Evolutionary conservation across 2,888 invertebrate species (phyloP).

Genomic region (Empis stercorea): DNA sequence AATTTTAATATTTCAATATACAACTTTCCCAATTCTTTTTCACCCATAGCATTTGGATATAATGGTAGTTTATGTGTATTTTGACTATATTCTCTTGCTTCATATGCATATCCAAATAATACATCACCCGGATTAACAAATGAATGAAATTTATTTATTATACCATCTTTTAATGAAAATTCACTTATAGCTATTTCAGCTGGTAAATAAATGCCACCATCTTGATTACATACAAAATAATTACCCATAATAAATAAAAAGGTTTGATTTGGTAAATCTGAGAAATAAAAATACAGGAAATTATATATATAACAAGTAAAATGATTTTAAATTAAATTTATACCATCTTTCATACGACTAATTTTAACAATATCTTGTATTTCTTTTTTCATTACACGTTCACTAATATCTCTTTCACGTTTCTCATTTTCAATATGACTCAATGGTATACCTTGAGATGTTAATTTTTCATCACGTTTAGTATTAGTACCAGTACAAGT

Average conservation of each 20-base stretch:
- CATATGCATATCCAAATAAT: slow-evolving; percentile 35
- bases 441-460: slow-evolving; percentile 21
- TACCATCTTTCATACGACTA: slow-evolving; percentile 20
- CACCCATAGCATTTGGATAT: slow-evolving; percentile 33
- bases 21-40: slow-evolving; percentile 25
- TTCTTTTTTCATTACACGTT: slow-evolving; percentile 22
- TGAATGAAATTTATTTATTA: slow-evolving; percentile 29
- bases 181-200: slow-evolving; percentile 40
- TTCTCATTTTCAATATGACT: slow-evolving; percentile 18
- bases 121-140: slow-evolving; percentile 36
- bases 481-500: too few relatives aligned
- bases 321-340: slow-evolving; percentile 5
- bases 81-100: slow-evolving; percentile 33
- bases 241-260: slow-evolving; percentile 28
- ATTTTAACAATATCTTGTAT: slow-evolving; percentile 22
- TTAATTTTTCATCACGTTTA: slow-evolving; percentile 15
- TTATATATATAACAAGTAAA: not conserved
- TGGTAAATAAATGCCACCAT: slow-evolving; percentile 32
- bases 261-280: slow-evolving; percentile 23
- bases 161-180: slow-evolving; percentile 37
- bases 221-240: slow-evolving; percentile 24
- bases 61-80: slow-evolving; percentile 37
- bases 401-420: slow-evolving; percentile 13
- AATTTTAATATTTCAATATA: slow-evolving; percentile 34
- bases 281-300: not conserved